These are phyloP conservation scores for Thaumetopoea pityocampa DNA, from an alignment of 1,140 invertebrate genomes.

Conservation along the genomic window DNA sequence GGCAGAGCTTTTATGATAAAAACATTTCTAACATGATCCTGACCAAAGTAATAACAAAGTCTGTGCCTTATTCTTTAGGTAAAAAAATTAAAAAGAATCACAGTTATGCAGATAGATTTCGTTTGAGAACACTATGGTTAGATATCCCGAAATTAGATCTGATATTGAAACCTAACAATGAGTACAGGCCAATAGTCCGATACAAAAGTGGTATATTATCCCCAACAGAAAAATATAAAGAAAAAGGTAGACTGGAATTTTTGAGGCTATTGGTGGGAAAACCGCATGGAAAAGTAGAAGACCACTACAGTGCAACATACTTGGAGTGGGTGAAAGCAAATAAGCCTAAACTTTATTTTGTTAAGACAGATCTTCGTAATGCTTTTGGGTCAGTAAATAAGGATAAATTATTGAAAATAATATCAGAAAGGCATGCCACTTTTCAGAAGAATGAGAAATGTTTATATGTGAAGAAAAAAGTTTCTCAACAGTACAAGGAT, in stretches of 20 bases:
- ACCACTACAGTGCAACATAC: slow-evolving; percentile 37
- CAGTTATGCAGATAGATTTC: slow-evolving; percentile 27
- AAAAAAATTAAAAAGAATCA: slow-evolving; percentile 39
- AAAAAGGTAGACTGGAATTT: slow-evolving; percentile 49
- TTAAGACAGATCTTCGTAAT: slow-evolving; percentile 68
- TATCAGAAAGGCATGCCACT: slow-evolving; percentile 40
- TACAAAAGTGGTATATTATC: slow-evolving; percentile 52
- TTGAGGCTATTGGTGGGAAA: slow-evolving; percentile 41
- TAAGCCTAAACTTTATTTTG: slow-evolving; percentile 66
- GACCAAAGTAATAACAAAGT: slow-evolving; percentile 41
- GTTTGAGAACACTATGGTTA: slow-evolving; percentile 42
- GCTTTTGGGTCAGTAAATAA: slow-evolving; percentile 70
- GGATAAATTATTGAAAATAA: slow-evolving; percentile 45
- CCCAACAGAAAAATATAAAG: slow-evolving; percentile 43
- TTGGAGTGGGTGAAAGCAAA: slow-evolving; percentile 44
- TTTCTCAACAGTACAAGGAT: slow-evolving; percentile 49
- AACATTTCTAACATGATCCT: slow-evolving; percentile 45
- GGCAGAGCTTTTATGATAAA: slow-evolving; percentile 68
- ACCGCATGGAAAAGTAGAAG: slow-evolving; percentile 38
- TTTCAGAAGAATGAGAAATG: slow-evolving; percentile 45
- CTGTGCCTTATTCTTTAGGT: slow-evolving; percentile 35
- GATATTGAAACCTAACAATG: slow-evolving; percentile 58
- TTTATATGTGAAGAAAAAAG: slow-evolving; percentile 42
- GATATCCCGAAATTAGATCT: slow-evolving; percentile 62
- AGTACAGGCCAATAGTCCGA: slow-evolving; percentile 59